Conservation (phyloP, 2,113 vertebrate species). For the Daubentonia madagascariensis region DNA sequence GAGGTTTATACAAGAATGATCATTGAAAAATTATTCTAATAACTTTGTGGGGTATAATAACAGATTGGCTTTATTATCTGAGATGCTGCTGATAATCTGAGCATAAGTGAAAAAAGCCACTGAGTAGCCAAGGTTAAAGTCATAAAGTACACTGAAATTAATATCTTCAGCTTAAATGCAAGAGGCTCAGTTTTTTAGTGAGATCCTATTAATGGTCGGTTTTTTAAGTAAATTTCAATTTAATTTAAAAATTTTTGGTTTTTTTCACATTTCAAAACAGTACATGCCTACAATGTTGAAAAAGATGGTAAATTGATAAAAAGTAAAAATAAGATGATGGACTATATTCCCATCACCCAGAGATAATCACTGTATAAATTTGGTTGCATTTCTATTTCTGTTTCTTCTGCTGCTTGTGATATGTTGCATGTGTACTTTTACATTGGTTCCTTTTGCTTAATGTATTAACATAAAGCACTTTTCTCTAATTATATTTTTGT, state of each 20-base stretch:
- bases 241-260: neutral
- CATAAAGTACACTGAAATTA: neutral
- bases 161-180: neutral
- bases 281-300: neutral
- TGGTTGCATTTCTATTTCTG: slow-evolving; percentile 25
- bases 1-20: slow-evolving; percentile 21
- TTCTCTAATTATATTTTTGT: slow-evolving; percentile 33
- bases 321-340: neutral
- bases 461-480: neutral
- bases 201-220: neutral
- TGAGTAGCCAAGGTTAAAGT: slow-evolving; percentile 1
- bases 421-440: neutral
- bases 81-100: neutral
- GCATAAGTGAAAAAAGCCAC: neutral
- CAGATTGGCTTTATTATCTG: neutral
- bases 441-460: neutral
- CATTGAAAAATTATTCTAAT: neutral
- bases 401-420: slow-evolving; percentile 3
- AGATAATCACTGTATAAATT: neutral
- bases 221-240: neutral
- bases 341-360: neutral
- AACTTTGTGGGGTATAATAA: neutral
- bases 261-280: neutral
- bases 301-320: neutral
- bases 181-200: neutral